Percentiles rank a stretch among this genome's conserved stretches.
Conservation (phyloP, 2,113 vertebrate genomes). For the Okapia johnstoni region DNA sequence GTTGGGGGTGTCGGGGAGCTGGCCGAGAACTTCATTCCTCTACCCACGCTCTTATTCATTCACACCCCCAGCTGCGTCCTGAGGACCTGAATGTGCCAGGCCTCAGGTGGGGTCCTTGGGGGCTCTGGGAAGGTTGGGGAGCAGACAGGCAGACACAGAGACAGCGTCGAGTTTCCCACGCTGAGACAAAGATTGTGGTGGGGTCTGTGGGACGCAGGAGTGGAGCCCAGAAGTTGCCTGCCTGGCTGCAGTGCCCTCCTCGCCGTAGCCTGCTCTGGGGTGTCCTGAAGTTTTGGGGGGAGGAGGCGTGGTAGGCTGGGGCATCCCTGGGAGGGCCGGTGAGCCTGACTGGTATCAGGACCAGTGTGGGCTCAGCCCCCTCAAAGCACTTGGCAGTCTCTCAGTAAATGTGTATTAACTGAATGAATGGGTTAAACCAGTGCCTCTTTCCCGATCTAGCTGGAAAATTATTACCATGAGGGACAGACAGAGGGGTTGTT, state of each 20-base stretch:
- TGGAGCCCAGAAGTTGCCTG: too few species aligned
- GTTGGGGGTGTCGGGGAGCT: rapidly evolving
- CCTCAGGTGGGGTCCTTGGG: neutral
- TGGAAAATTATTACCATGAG: neutral
- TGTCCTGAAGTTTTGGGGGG: rapidly evolving
- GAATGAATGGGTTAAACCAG: neutral
- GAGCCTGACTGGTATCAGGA: neutral
- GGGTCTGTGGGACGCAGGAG: neutral
- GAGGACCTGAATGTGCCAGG: neutral
- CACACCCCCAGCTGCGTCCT: neutral
- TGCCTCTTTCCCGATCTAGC: neutral
- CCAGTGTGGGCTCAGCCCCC: neutral
- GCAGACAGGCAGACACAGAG: neutral
- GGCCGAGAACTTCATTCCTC: rapidly evolving
- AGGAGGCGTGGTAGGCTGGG: rapidly evolving
- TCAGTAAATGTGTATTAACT: neutral
- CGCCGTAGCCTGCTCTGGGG: rapidly evolving
- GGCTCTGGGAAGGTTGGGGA: neutral
- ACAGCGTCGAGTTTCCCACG: rapidly evolving
- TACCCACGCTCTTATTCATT: rapidly evolving
- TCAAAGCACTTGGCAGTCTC: neutral
- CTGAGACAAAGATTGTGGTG: neutral
- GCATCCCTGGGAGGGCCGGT: too few species aligned
- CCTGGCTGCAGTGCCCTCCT: neutral
- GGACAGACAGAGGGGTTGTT: neutral